Conservation (phyloP, 2,113 vertebrate species). For the Orthochromis indermauri region DNA sequence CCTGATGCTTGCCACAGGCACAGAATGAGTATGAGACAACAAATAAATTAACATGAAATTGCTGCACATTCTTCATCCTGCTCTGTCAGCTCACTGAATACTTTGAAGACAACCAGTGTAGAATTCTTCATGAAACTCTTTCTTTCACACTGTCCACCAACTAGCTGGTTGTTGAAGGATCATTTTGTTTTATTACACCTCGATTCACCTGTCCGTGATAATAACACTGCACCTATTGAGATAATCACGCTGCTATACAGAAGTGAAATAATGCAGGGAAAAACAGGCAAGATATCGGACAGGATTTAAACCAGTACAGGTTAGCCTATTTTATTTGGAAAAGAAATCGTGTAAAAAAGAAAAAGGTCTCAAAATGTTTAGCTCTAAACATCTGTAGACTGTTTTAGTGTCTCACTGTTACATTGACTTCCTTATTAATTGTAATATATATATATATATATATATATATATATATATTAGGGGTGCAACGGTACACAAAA, state of each 20-base stretch:
- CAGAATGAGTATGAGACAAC: not conserved
- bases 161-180: not conserved
- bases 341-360: not conserved
- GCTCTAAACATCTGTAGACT: not conserved
- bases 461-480: not conserved
- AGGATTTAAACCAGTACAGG: not conserved
- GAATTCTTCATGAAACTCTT: not conserved
- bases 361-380: not conserved
- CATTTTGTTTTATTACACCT: not conserved
- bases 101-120: not conserved
- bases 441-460: not conserved
- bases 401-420: not conserved
- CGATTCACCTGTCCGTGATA: not conserved
- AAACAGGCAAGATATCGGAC: not conserved
- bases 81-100: not conserved
- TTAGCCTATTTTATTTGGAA: not conserved
- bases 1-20: not conserved
- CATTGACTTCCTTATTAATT: not conserved
- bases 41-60: constrained; percentile 12
- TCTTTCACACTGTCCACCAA: not conserved
- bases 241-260: not conserved
- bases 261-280: not conserved
- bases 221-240: not conserved
- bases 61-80: not conserved
- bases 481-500: no score